Evolutionary conservation across 53 echinoderm and acorn worm species (phyloP).

Genomic region (Zoroaster sp.): DNA sequence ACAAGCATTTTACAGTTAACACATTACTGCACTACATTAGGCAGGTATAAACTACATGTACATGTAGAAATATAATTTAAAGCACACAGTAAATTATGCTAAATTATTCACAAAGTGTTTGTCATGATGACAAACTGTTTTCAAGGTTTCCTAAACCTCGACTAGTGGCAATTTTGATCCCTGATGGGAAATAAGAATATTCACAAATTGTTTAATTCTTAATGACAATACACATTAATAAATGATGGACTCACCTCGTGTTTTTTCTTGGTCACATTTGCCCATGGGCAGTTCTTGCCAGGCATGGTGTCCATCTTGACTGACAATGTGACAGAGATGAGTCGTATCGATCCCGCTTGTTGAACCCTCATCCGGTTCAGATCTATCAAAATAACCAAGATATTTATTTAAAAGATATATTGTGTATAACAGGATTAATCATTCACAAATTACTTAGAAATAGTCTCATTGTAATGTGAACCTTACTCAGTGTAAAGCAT

Average conservation of each 20-base stretch:
- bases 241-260: not conserved
- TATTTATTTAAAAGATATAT: no score
- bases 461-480: no score
- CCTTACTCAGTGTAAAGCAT: no score
- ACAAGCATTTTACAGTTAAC: not conserved
- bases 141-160: not conserved
- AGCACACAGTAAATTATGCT: not conserved
- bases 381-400: slow-evolving; percentile 56
- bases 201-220: no score
- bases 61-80: not conserved
- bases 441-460: no score
- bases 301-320: not conserved
- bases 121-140: not conserved
- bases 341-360: slow-evolving; percentile 81
- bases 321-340: slow-evolving; percentile 51
- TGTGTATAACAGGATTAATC: no score
- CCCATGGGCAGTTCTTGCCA: slow-evolving; percentile 29
- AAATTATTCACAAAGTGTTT: not conserved
- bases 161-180: no score
- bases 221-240: no score
- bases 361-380: slow-evolving; percentile 45
- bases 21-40: not conserved
- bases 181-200: no score
- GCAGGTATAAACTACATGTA: not conserved
- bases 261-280: slow-evolving; percentile 13